phyloP scores from a whole-genome alignment of 2,113 vertebrate genomes.

The Antechinus stuartii region DNA sequence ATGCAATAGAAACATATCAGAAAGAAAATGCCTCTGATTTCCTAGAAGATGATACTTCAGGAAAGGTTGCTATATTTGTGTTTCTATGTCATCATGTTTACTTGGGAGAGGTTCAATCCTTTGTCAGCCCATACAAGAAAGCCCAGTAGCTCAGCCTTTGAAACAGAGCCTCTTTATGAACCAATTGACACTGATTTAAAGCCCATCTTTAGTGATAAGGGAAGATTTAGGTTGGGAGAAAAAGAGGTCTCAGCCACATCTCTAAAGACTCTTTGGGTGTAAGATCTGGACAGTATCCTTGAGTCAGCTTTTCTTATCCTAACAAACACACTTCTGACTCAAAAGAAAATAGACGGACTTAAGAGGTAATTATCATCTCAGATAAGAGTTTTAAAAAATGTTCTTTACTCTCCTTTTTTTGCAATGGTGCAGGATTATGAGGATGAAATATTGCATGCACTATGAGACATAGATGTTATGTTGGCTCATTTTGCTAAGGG shows the following conservation, averaged over 20 bases:
- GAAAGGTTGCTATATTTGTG: not conserved
- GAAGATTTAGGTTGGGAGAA: conserved; percentile 72
- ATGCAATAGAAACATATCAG: not conserved
- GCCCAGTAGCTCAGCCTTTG: conserved; percentile 34
- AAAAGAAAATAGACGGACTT: not conserved
- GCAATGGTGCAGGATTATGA: not conserved
- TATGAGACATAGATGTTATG: not conserved
- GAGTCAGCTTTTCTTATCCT: conserved; percentile 5
- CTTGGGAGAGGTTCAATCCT: conserved; percentile 1
- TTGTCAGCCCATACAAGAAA: conserved; percentile 23
- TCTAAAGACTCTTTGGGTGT: not conserved
- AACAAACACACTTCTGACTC: not conserved
- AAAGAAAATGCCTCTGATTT: not conserved
- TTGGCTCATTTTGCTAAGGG: not conserved
- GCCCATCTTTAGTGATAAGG: conserved; percentile 50
- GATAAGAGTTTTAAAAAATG: not conserved
- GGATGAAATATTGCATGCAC: not conserved
- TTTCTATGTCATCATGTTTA: conserved; percentile 6
- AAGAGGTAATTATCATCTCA: not conserved
- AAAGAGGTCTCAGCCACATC: conserved; percentile 5
- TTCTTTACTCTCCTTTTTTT: not conserved
- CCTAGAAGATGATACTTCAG: not conserved
- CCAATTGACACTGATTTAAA: not conserved
- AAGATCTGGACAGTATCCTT: not conserved
- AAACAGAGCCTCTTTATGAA: conserved; percentile 68